These are phyloP conservation scores for Margaritifera margaritifera DNA, from an alignment of 2,888 invertebrate species.

Conservation along the genomic window DNA sequence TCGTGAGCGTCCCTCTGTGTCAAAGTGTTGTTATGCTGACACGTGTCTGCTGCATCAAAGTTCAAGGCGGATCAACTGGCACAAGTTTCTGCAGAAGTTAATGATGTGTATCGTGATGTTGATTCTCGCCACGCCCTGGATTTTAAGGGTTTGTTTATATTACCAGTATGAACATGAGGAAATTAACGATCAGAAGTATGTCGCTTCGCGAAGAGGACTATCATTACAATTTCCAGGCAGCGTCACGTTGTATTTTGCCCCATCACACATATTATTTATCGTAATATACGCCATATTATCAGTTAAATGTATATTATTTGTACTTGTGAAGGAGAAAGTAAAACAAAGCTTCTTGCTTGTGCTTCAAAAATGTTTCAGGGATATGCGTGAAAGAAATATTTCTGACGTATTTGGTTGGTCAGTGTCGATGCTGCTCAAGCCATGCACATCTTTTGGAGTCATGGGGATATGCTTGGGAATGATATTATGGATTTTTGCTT, in stretches of 20 bases:
- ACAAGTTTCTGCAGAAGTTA: slow-evolving; percentile 37
- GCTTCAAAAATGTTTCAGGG: slow-evolving; percentile 50
- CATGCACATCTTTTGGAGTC: slow-evolving; percentile 60
- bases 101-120: slow-evolving; percentile 47
- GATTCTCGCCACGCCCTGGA: slow-evolving; percentile 52
- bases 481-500: slow-evolving; percentile 51
- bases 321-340: slow-evolving; percentile 37
- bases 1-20: slow-evolving; percentile 47
- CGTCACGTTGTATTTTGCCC: slow-evolving; percentile 59
- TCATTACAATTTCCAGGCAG: slow-evolving; percentile 51
- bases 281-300: slow-evolving; percentile 58
- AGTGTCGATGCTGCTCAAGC: slow-evolving; percentile 54
- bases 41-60: slow-evolving; percentile 28
- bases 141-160: slow-evolving; percentile 54
- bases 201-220: slow-evolving; percentile 23
- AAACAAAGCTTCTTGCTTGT: slow-evolving; percentile 47
- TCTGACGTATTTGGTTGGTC: slow-evolving; percentile 43
- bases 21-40: slow-evolving; percentile 49
- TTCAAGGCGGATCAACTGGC: slow-evolving; percentile 39
- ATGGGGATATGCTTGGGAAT: slow-evolving; percentile 56
- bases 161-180: slow-evolving; percentile 55
- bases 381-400: slow-evolving; percentile 48
- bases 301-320: slow-evolving; percentile 49
- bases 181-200: slow-evolving; percentile 35
- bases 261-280: slow-evolving; percentile 61